These are phyloP conservation scores for Morbakka virulenta DNA, from an alignment of 30 jellyfish, hydroid and myxozoan genomes.

Conservation along the genomic window DNA sequence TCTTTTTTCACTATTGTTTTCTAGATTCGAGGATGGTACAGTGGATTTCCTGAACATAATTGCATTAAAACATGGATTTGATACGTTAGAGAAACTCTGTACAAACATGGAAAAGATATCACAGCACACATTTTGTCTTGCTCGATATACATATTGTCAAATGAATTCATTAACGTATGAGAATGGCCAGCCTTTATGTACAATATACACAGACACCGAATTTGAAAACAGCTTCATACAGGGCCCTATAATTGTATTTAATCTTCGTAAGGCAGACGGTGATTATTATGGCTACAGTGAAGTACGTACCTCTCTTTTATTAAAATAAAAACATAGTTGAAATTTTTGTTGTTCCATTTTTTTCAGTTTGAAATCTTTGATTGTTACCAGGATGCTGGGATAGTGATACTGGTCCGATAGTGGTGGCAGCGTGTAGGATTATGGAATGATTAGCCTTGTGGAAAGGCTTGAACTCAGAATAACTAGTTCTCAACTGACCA, in stretches of 20 bases:
- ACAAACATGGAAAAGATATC: slow-evolving; percentile 27
- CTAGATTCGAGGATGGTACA: slow-evolving; percentile 61
- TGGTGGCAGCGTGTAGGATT: too few species aligned
- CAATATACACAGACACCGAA: slow-evolving; percentile 22
- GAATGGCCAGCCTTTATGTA: slow-evolving; percentile 46
- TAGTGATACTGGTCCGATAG: too few species aligned
- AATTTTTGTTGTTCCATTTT: too few species aligned
- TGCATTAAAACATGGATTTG: slow-evolving; percentile 47
- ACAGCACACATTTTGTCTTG: slow-evolving; percentile 34
- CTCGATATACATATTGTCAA: slow-evolving; percentile 26
- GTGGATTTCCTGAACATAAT: slow-evolving; percentile 39
- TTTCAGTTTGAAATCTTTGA: too few species aligned
- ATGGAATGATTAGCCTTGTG: too few species aligned
- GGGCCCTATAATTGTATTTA: slow-evolving; percentile 51
- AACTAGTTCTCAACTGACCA: too few species aligned
- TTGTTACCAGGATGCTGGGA: too few species aligned
- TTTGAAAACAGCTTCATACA: slow-evolving; percentile 10
- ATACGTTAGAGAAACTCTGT: slow-evolving; percentile 2
- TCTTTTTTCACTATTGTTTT: too few species aligned
- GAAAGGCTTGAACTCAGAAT: too few species aligned
- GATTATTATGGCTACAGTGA: slow-evolving; percentile 42
- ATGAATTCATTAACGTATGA: slow-evolving; percentile 31
- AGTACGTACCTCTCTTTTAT: slow-evolving; percentile 15
- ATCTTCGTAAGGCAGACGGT: slow-evolving; percentile 5
- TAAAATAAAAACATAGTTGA: too few species aligned